Conservation (phyloP, 2,888 invertebrate genomes). For the Dendrolimus pini region DNA sequence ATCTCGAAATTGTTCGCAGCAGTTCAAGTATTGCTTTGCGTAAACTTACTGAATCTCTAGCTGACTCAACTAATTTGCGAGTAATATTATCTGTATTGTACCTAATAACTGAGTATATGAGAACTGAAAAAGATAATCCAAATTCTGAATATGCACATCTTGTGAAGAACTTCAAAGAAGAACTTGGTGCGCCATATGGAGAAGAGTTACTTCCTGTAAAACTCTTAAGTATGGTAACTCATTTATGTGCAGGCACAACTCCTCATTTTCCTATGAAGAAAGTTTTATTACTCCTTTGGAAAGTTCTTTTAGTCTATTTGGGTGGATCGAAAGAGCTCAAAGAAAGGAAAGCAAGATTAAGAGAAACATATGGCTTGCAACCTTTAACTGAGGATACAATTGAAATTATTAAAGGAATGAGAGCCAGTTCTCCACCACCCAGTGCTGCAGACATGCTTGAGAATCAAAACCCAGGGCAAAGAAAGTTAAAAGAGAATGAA, state of each 20-base stretch:
- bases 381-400: slow-evolving; percentile 94
- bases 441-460: slow-evolving; percentile 93
- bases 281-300: slow-evolving; percentile 96
- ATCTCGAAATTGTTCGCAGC: slow-evolving; percentile 94
- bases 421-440: slow-evolving; percentile 96
- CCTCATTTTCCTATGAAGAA: slow-evolving; percentile 99
- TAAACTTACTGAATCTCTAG: slow-evolving; percentile 71
- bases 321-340: slow-evolving; percentile 93
- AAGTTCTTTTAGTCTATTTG: slow-evolving; percentile 92
- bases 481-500: slow-evolving; percentile 70
- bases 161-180: slow-evolving; percentile 77
- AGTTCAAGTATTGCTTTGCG: slow-evolving; percentile 62
- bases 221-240: slow-evolving; percentile 96
- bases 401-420: slow-evolving; percentile 94
- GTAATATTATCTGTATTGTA: slow-evolving; percentile 95
- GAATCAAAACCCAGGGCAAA: slow-evolving; percentile 87
- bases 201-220: slow-evolving; percentile 93
- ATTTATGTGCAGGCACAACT: slow-evolving; percentile 95
- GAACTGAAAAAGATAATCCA: slow-evolving; percentile 79
- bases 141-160: slow-evolving; percentile 69
- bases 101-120: slow-evolving; percentile 95
- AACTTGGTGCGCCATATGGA: slow-evolving; percentile 76
- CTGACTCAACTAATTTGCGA: slow-evolving; percentile 93
- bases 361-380: slow-evolving; percentile 83
- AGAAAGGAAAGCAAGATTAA: slow-evolving; percentile 82